Evolutionary conservation across 1,140 invertebrate genomes (phyloP).

Genomic region (Apis florea): DNA sequence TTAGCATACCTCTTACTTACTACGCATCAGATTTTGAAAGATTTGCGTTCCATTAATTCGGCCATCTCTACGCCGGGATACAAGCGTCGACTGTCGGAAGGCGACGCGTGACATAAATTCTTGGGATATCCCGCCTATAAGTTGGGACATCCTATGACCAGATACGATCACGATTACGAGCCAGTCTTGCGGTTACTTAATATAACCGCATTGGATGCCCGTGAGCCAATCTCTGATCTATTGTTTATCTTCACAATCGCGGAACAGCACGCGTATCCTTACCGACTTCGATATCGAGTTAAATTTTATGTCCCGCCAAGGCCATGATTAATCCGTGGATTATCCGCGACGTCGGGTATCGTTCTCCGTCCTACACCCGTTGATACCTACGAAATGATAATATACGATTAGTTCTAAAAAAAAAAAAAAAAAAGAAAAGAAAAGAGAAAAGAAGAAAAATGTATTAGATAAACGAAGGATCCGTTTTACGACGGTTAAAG

Average conservation of each 20-base stretch:
- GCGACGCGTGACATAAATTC: conserved; percentile 33
- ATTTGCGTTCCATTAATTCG: conserved; percentile 3
- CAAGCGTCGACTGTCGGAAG: background rate
- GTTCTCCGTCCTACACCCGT: too few relatives aligned
- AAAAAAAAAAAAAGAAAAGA: too few relatives aligned
- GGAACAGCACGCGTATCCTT: conserved; percentile 28
- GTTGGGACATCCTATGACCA: conserved; percentile 38
- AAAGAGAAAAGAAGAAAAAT: too few relatives aligned
- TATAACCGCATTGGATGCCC: conserved; percentile 33
- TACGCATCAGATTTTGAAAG: background rate
- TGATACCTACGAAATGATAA: too few relatives aligned
- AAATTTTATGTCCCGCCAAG: conserved; percentile 26
- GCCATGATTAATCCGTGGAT: conserved; percentile 17
- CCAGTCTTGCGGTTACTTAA: conserved; percentile 40
- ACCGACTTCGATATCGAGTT: conserved; percentile 28
- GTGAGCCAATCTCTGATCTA: conserved; percentile 38
- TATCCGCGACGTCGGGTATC: background rate
- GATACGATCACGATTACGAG: conserved; percentile 36
- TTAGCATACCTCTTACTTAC: background rate
- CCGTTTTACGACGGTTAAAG: background rate
- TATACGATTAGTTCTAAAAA: too few relatives aligned
- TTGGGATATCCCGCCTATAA: conserved; percentile 25
- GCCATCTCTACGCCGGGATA: background rate
- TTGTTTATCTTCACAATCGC: conserved; percentile 34
- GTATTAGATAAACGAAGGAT: background rate